Evolutionary conservation across 2,888 invertebrate species (phyloP).

Genomic region (Deroplatys truncata): DNA sequence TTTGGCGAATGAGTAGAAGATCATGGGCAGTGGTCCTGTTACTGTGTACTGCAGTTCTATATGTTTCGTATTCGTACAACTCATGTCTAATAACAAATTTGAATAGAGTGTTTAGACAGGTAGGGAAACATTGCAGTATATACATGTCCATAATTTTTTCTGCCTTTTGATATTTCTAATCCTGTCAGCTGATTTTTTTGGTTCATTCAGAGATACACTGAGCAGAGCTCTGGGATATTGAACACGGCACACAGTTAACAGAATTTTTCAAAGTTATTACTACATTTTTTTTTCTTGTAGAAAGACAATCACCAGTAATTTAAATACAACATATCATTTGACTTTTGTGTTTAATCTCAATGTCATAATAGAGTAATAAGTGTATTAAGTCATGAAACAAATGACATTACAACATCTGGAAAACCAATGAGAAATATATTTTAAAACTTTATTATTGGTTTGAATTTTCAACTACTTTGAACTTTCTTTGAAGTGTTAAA

Average conservation of each 20-base stretch:
- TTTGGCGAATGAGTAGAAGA: constrained; percentile 30
- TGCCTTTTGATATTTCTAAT: neutral
- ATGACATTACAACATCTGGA: no score
- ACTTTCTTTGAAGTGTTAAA: no score
- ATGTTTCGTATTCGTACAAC: constrained; percentile 57
- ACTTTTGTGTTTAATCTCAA: no score
- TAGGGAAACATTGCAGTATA: constrained; percentile 36
- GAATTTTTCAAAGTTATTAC: no score
- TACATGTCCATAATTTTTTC: neutral
- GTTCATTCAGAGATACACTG: neutral
- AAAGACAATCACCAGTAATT: no score
- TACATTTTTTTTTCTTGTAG: no score
- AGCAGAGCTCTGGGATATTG: neutral
- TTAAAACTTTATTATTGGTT: no score
- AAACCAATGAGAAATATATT: no score
- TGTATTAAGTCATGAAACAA: no score
- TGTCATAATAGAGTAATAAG: no score
- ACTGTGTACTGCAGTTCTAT: constrained; percentile 51
- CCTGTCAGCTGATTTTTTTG: neutral
- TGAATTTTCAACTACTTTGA: no score
- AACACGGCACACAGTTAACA: neutral
- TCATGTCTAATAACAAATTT: constrained; percentile 54
- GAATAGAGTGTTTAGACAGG: constrained; percentile 52
- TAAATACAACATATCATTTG: no score
- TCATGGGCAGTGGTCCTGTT: constrained; percentile 39